Evolutionary conservation across 2,888 invertebrate genomes (phyloP), one percentile per base, ranked within the genome.

Genomic region (Tipula vernalis): DNA sequence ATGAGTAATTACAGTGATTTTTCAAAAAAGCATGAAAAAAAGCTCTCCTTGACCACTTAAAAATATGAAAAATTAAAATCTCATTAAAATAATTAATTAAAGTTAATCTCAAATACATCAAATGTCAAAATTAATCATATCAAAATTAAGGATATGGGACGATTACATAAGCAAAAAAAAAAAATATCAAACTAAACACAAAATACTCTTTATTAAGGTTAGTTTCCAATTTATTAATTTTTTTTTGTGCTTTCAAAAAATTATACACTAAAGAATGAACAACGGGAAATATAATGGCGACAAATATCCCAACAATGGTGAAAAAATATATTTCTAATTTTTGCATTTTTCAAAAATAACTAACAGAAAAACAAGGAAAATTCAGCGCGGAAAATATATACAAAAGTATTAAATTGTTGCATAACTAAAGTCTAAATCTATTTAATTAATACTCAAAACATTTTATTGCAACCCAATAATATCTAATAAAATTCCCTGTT

Each of bases 41-140:
- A 71, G 28, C 71, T 28, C 28, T 71, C 71, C 28, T 28, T 28
- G 71, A 71, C 71, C 71, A 71, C 71, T 71, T 71, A 71, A 71
- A 71, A 71, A 28, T 71, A 71, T 71, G 71, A 71, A 71, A 71
- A 71, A 71, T 71, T 71, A 71, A 71, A 71, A 71, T 71, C 18
- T 71, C 71, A 71, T 71, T 71, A 71, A 71, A 71, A 71, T 71
- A 71, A 71, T 71, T 71, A 71, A 71, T 71, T 71, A 71, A 71
- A 71, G 71, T 71, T 71, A 71, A 71, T 71, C 71, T 71, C 71
- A 71, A 71, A 71, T 71, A 71, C 71, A 71, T 71, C 71, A 71
- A 28, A 71, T 28, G 71, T 71, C 71, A 71, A 71, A 71, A 71
- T 71, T 71, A 71, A 71, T 71, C 28, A 71, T 71, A 71, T 10